Evolutionary conservation across 2,888 invertebrate species (phyloP).

Genomic region (Scelioninae gen. 2): DNA sequence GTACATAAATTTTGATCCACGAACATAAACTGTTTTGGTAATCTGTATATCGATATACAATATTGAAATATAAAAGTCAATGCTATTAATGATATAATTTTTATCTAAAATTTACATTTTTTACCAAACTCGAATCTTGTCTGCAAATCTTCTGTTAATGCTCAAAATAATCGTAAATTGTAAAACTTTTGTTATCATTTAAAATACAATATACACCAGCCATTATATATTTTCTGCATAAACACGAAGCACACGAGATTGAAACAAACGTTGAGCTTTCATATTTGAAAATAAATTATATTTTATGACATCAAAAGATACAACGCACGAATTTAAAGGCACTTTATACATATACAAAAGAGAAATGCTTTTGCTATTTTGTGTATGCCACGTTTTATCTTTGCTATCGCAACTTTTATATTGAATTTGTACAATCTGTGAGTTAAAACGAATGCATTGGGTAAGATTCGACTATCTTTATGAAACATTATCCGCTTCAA

Average conservation of each 20-base stretch:
- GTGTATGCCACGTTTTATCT: slow-evolving; percentile 33
- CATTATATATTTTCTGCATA: slow-evolving; percentile 18
- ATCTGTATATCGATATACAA: too few species aligned
- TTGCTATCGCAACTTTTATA: slow-evolving; percentile 38
- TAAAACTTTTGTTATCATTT: slow-evolving; percentile 31
- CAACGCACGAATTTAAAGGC: slow-evolving; percentile 46
- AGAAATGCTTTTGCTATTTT: slow-evolving; percentile 32
- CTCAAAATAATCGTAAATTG: too few species aligned
- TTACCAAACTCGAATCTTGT: slow-evolving; percentile 18
- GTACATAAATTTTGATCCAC: too few species aligned
- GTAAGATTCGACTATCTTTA: slow-evolving; percentile 28
- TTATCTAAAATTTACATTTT: too few species aligned
- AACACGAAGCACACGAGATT: slow-evolving; percentile 26
- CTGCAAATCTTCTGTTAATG: too few species aligned
- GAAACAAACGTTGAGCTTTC: slow-evolving; percentile 40
- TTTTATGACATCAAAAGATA: slow-evolving; percentile 50
- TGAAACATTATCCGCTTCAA: slow-evolving; percentile 1
- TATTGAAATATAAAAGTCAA: too few species aligned
- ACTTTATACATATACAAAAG: slow-evolving; percentile 44
- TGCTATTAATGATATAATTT: too few species aligned
- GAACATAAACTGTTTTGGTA: too few species aligned
- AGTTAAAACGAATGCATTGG: slow-evolving; percentile 22
- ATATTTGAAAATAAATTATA: slow-evolving; percentile 46
- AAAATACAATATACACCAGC: too few species aligned
- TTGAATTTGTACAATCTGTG: slow-evolving; percentile 27